These are phyloP conservation scores for Brenthis ino DNA, from an alignment of 2,888 invertebrate species.

Conservation along the genomic window DNA sequence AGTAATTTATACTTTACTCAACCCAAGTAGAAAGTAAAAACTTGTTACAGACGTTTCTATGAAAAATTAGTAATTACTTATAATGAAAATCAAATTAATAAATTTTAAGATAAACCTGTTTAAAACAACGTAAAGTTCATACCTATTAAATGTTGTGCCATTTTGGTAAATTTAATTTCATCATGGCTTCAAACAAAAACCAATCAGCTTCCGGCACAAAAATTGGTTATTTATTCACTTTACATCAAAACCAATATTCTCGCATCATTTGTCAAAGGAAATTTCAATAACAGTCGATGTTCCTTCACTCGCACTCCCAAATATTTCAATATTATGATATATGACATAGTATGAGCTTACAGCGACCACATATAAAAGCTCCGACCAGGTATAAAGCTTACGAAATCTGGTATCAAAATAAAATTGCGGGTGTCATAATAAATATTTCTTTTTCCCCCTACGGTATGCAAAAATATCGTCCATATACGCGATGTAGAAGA, in stretches of 20 bases:
- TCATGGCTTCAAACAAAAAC: neutral
- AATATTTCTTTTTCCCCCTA: conserved; percentile 61
- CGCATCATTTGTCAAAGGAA: conserved; percentile 74
- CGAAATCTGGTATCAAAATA: conserved; percentile 41
- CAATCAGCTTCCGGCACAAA: neutral
- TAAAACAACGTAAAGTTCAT: too few species aligned
- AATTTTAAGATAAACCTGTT: too few species aligned
- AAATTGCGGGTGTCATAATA: conserved; percentile 57
- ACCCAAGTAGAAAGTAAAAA: too few species aligned
- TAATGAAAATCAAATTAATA: too few species aligned
- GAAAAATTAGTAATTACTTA: too few species aligned
- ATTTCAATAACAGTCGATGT: conserved; percentile 70
- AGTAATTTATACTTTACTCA: too few species aligned
- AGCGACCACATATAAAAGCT: conserved; percentile 31
- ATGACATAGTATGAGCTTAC: conserved; percentile 65
- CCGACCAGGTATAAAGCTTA: neutral
- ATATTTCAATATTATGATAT: conserved; percentile 80
- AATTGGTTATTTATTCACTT: neutral
- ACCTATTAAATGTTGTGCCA: too few species aligned
- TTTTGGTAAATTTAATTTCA: too few species aligned
- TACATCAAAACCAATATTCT: conserved; percentile 36
- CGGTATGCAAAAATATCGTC: conserved; percentile 77
- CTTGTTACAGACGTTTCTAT: too few species aligned
- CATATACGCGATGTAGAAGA: conserved; percentile 61
- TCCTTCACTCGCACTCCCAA: conserved; percentile 54